phyloP scores from a whole-genome alignment of 2,113 vertebrate genomes.

The Trinectes maculatus region DNA sequence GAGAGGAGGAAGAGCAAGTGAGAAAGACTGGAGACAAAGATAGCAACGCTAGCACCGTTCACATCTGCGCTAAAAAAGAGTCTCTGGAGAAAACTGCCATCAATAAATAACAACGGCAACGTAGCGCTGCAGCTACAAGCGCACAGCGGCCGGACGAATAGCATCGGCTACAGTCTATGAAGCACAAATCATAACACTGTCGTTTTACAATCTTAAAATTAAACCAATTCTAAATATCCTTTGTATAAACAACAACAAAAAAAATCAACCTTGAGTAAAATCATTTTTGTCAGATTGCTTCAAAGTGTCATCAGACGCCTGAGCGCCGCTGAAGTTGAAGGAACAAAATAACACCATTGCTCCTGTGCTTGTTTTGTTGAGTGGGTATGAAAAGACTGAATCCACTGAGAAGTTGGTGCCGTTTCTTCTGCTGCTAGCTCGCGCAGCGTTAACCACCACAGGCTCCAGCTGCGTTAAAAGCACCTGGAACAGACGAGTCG shows the following conservation, averaged over 20 bases:
- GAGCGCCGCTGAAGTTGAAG: slow-evolving; percentile 12
- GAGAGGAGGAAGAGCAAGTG: neutral
- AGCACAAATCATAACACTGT: neutral
- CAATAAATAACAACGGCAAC: slow-evolving; percentile 68
- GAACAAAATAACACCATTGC: slow-evolving; percentile 32
- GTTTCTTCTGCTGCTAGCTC: slow-evolving; percentile 44
- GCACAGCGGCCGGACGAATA: slow-evolving; percentile 29
- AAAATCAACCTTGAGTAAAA: slow-evolving; percentile 1
- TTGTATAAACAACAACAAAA: neutral
- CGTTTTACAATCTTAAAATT: slow-evolving; percentile 11
- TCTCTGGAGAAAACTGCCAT: slow-evolving; percentile 62
- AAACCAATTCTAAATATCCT: slow-evolving; percentile 16
- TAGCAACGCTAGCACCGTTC: slow-evolving; percentile 60
- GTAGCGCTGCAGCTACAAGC: slow-evolving; percentile 24
- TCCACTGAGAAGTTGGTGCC: slow-evolving; percentile 29
- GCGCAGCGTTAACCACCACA: slow-evolving; percentile 40
- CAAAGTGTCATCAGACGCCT: slow-evolving; percentile 19
- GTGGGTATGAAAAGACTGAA: slow-evolving; percentile 39
- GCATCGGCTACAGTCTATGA: neutral
- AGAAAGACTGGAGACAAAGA: slow-evolving; percentile 59
- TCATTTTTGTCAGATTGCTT: slow-evolving; percentile 31
- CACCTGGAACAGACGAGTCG: slow-evolving; percentile 53
- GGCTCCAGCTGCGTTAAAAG: slow-evolving; percentile 45
- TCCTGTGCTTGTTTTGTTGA: slow-evolving; percentile 13
- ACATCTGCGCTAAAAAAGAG: slow-evolving; percentile 66